phyloP scores from a whole-genome alignment of 2,113 vertebrate species.

The Plectropomus leopardus region DNA sequence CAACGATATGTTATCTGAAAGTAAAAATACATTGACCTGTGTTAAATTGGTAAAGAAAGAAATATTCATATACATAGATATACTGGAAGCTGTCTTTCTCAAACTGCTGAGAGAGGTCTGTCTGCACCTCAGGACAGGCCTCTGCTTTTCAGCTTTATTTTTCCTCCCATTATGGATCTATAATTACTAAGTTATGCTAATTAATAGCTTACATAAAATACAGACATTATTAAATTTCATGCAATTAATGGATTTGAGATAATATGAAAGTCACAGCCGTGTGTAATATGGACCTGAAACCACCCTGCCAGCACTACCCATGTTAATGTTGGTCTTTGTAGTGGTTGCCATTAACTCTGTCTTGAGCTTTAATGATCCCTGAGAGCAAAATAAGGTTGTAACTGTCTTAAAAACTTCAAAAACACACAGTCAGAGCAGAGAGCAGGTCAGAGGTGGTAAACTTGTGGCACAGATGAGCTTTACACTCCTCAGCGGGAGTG shows the following conservation, averaged over 20 bases:
- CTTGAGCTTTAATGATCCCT: constrained; percentile 50
- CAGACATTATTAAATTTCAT: neutral
- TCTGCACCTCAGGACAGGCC: neutral
- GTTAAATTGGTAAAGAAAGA: neutral
- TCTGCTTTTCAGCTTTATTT: neutral
- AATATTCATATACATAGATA: neutral
- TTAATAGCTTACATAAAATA: neutral
- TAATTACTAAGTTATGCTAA: neutral
- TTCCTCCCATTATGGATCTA: neutral
- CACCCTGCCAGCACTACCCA: neutral
- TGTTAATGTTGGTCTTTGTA: neutral
- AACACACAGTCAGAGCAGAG: neutral
- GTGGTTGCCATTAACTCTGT: constrained; percentile 37
- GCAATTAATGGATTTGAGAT: neutral
- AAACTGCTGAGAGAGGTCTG: neutral
- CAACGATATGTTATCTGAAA: too few species aligned
- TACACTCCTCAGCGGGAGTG: constrained; percentile 10
- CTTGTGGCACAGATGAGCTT: constrained; percentile 11
- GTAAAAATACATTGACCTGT: neutral
- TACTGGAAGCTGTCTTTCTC: neutral
- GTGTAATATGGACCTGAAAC: neutral
- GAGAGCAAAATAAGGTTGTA: constrained; percentile 39
- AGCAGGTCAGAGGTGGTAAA: constrained; percentile 16
- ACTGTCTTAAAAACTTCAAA: constrained; percentile 49
- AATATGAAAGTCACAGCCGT: neutral